Percentiles rank a stretch among this genome's conserved stretches.
Conservation (phyloP, 2,113 vertebrate species). For the Prunella fulvescens region DNA sequence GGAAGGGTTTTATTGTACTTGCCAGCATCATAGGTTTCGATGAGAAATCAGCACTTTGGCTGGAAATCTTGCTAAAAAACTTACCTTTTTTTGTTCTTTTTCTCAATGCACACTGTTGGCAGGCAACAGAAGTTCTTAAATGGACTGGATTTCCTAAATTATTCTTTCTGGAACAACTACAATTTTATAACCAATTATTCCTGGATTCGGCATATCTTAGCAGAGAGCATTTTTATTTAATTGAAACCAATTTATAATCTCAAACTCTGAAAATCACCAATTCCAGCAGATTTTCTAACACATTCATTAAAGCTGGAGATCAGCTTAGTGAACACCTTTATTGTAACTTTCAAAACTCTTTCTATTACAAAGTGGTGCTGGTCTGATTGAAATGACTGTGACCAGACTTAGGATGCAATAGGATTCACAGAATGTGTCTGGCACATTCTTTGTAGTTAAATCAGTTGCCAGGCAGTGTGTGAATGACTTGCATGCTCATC, state of each 20-base stretch:
- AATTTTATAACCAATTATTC: background rate
- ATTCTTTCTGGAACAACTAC: background rate
- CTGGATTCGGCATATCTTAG: background rate
- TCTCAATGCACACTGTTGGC: background rate
- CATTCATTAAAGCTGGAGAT: background rate
- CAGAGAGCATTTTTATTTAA: background rate
- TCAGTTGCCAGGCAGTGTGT: background rate
- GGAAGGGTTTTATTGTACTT: background rate
- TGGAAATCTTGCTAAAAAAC: background rate
- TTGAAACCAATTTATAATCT: background rate
- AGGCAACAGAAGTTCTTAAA: background rate
- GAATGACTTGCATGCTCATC: background rate
- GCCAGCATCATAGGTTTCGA: accelerated
- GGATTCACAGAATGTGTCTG: background rate
- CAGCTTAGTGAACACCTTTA: background rate
- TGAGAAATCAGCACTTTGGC: background rate
- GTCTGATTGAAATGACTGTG: background rate
- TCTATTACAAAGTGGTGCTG: background rate
- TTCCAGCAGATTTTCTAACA: background rate
- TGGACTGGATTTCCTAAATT: background rate
- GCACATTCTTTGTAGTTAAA: background rate
- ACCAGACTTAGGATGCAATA: background rate
- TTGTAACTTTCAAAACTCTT: background rate
- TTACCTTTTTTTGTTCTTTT: background rate
- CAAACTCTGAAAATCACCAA: background rate